Conservation (phyloP, 2,888 invertebrate genomes). For the Sinohyriopsis cumingii region DNA sequence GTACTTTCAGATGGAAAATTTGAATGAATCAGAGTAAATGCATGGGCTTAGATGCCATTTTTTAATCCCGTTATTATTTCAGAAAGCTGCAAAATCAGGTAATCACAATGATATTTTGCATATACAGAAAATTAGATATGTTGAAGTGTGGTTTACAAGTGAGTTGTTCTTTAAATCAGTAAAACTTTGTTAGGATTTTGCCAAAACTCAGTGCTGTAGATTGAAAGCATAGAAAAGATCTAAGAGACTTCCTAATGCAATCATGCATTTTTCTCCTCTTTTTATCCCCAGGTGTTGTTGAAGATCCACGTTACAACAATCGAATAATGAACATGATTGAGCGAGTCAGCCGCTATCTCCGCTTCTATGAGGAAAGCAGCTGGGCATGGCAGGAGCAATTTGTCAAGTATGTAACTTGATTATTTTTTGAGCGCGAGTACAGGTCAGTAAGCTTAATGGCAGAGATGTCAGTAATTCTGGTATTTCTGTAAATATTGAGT, state of each 20-base stretch:
- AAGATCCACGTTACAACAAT: constrained; percentile 44
- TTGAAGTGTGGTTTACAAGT: not conserved
- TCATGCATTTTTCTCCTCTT: not conserved
- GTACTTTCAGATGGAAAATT: too few relatives aligned
- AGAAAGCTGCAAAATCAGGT: not conserved
- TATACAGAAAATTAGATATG: not conserved
- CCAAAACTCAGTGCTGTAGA: too few relatives aligned
- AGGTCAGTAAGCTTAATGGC: too few relatives aligned
- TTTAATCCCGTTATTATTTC: not conserved
- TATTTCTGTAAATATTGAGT: too few relatives aligned
- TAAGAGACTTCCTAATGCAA: not conserved
- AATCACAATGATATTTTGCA: not conserved
- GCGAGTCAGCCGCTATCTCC: constrained; percentile 89
- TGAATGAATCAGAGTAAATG: too few relatives aligned
- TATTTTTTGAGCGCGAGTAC: too few relatives aligned
- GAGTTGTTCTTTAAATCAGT: not conserved
- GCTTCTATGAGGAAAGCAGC: constrained; percentile 93
- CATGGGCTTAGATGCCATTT: too few relatives aligned
- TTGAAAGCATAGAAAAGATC: not conserved
- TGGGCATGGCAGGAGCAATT: constrained; percentile 91
- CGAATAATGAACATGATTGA: constrained; percentile 69
- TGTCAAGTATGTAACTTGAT: constrained; percentile 61
- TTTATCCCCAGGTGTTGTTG: constrained; percentile 26
- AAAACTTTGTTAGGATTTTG: not conserved
- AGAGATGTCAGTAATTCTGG: too few relatives aligned